Evolutionary conservation across 2,113 vertebrate species (phyloP).

Genomic region (Chionomys nivalis): DNA sequence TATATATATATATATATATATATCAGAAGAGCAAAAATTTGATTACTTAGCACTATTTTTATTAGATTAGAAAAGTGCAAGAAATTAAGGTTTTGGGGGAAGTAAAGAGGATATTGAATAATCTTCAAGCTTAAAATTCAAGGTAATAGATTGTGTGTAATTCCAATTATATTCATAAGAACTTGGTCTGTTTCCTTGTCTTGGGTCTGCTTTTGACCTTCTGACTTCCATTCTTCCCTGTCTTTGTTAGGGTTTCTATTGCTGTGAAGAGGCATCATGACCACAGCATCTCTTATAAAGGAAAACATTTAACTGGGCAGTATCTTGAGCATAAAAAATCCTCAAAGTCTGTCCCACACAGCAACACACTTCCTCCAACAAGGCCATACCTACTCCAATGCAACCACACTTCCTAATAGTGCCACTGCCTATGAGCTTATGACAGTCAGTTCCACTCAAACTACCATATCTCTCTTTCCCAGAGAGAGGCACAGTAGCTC

Average conservation of each 20-base stretch:
- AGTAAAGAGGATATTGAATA: background rate
- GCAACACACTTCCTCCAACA: background rate
- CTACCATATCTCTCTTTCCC: background rate
- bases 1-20: background rate
- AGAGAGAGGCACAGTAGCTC: background rate
- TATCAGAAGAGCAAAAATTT: conserved; percentile 2
- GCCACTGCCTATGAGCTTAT: background rate
- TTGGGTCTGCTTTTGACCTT: background rate
- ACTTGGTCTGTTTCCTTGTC: background rate
- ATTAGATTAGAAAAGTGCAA: background rate
- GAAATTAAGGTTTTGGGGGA: background rate
- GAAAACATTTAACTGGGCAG: background rate
- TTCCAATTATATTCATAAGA: background rate
- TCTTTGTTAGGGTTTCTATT: background rate
- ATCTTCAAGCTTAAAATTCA: background rate
- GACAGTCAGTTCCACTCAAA: background rate
- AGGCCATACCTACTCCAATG: background rate
- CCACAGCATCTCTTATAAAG: background rate
- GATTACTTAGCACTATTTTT: background rate
- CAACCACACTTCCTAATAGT: background rate
- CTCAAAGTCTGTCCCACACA: background rate
- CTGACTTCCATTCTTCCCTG: background rate
- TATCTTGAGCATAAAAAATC: background rate
- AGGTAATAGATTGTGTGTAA: background rate
- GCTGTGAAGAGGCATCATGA: background rate